These are phyloP conservation scores for Zapornia atra DNA, from an alignment of 2,113 vertebrate genomes.

Conservation along the genomic window DNA sequence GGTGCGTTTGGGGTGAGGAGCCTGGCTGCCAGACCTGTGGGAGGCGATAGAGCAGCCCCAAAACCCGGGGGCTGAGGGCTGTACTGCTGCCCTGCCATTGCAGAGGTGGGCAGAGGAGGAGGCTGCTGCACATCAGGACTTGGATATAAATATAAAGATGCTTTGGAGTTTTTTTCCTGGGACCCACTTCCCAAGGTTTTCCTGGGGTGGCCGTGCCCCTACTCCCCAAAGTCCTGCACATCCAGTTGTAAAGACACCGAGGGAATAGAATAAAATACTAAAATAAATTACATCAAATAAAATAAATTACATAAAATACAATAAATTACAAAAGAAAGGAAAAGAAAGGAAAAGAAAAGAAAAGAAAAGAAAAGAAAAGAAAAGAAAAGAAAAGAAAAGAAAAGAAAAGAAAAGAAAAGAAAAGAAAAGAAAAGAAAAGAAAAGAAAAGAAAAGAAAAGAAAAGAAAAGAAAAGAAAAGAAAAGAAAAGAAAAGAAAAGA, in stretches of 20 bases:
- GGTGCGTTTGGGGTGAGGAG: background rate
- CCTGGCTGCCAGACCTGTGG: background rate
- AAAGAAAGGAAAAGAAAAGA: too few species aligned
- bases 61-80: background rate
- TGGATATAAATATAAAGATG: background rate
- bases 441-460: too few species aligned
- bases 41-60: background rate
- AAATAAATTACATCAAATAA: too few species aligned
- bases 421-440: too few species aligned
- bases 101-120: background rate
- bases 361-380: too few species aligned
- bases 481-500: too few species aligned
- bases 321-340: too few species aligned
- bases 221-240: background rate
- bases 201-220: background rate
- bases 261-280: too few species aligned
- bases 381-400: too few species aligned
- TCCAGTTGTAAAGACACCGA: accelerated
- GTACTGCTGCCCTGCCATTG: background rate
- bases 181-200: background rate
- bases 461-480: too few species aligned
- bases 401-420: too few species aligned
- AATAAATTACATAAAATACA: too few species aligned
- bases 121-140: background rate
- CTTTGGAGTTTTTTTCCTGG: background rate